Base-by-base conservation (phyloP, 1,140 invertebrate genomes). In the Drosophila sturtevanti region DNA sequence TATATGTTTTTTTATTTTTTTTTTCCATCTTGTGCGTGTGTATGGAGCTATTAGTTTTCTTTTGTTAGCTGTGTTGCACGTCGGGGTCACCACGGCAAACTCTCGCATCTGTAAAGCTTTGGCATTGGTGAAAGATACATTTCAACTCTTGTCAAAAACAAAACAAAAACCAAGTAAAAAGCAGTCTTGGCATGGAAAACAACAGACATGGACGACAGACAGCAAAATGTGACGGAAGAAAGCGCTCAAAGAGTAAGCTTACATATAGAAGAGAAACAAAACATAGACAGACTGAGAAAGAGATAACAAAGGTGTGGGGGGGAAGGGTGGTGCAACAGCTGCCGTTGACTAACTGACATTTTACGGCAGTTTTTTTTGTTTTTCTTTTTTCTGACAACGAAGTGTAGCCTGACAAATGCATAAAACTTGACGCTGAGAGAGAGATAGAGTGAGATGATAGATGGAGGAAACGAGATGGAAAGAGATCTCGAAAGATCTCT, bases 341-440 rank as follows among this genome's bases (percentile, higher is more conserved):
- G 72, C 60, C 60, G 70, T 76, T 81, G 72, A 81, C 76, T 87
- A 79, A 84, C 82, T 87, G 84, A 87, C 84, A 84, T 87, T 87
- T 89, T 79, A 79, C 68, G 72, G 67, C 76, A 67, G 37, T 56
- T 70, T 63, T 55, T 60, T 52, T 64, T 67, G 14, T 34, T 38
- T 61, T 64, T 68, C 38, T 63, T 63, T 81, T 48, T 48, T 48
- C 41, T 68, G 78, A 72, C 51, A 60, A 66, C 81, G 75, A 68
- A 61, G 79, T 87, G 85, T 77, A 72, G 84, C 84, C 82, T 84
- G 85, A 87, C 84, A 87, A 89, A 87, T 87, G 84, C 84, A 87
- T 87, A 89, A 84, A 89, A 77, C 75, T 79, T 70, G 65, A 65
- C 61, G 55, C 62, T 68, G 14, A 73, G 27, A 31, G 35, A 55